Conservation (phyloP, 2,888 invertebrate genomes). For the Sphaerophoria rueppellii region DNA sequence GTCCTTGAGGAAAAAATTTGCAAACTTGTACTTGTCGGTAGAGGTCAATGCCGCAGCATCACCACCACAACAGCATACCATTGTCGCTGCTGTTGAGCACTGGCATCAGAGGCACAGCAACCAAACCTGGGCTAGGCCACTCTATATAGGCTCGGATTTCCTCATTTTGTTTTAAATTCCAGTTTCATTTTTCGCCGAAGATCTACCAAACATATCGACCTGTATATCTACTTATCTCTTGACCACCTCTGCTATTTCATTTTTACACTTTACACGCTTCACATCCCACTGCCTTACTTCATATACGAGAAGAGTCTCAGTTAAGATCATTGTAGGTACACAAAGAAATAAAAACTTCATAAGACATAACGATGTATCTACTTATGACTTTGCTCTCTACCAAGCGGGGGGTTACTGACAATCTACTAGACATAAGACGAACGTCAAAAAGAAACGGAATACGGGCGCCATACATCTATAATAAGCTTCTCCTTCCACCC, state of each 20-base stretch:
- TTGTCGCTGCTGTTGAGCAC: not conserved
- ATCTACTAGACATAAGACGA: constrained; percentile 27
- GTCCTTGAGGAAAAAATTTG: constrained; percentile 65
- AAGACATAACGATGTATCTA: constrained; percentile 20
- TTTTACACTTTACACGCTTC: constrained; percentile 25
- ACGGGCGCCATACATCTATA: constrained; percentile 67
- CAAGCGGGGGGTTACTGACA: constrained; percentile 6
- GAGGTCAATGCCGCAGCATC: constrained; percentile 65
- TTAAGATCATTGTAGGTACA: not conserved
- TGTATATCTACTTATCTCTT: constrained; percentile 8
- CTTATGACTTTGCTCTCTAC: constrained; percentile 46
- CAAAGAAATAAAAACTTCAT: not conserved
- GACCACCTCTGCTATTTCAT: constrained; percentile 59
- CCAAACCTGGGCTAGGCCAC: constrained; percentile 23
- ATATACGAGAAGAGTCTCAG: not conserved
- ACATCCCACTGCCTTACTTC: constrained; percentile 41
- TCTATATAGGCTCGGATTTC: constrained; percentile 55
- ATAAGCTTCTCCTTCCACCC: constrained; percentile 6
- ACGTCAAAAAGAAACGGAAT: constrained; percentile 57
- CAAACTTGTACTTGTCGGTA: constrained; percentile 60
- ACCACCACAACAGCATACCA: not conserved
- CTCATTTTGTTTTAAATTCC: constrained; percentile 57
- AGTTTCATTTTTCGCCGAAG: constrained; percentile 40
- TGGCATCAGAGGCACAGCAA: constrained; percentile 16
- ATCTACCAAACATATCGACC: no score